Evolutionary conservation across 1,140 invertebrate genomes (phyloP).

Genomic region (Polypedilum vanderplanki): DNA sequence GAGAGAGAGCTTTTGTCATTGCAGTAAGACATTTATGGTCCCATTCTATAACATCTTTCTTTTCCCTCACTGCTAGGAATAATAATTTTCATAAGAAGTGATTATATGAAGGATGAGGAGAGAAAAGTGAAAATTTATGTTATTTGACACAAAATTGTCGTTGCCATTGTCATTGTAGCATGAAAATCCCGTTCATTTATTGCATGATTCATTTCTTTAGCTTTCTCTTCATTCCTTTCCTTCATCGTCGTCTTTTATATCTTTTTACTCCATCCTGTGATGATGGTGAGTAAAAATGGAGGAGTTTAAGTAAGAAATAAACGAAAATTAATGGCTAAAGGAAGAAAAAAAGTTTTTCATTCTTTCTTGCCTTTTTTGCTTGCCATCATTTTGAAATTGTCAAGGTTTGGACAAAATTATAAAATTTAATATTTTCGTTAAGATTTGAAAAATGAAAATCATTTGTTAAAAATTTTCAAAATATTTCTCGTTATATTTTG

Average conservation of each 20-base stretch:
- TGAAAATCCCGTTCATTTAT: conserved; percentile 7
- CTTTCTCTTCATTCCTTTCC: background rate
- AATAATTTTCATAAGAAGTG: background rate
- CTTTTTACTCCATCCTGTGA: background rate
- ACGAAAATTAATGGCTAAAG: conserved; percentile 24
- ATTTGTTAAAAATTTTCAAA: too few relatives aligned
- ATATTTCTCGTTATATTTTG: too few relatives aligned
- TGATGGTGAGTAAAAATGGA: background rate
- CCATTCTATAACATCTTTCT: background rate
- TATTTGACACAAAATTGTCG: conserved; percentile 9
- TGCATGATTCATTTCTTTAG: conserved; percentile 6
- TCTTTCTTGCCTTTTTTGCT: background rate
- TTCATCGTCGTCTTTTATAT: background rate
- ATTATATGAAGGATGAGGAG: background rate
- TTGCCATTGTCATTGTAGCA: conserved; percentile 17
- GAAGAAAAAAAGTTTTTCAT: background rate
- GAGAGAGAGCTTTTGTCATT: background rate
- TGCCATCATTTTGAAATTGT: background rate
- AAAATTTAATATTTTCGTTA: too few relatives aligned
- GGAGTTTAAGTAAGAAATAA: conserved; percentile 15
- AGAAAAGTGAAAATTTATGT: conserved; percentile 19
- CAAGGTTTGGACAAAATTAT: too few relatives aligned
- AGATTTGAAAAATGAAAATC: too few relatives aligned
- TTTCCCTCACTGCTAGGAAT: background rate
- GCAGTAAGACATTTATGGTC: background rate